Evolutionary conservation across 2,113 vertebrate genomes (phyloP).

Genomic region (Cnemophilus loriae): DNA sequence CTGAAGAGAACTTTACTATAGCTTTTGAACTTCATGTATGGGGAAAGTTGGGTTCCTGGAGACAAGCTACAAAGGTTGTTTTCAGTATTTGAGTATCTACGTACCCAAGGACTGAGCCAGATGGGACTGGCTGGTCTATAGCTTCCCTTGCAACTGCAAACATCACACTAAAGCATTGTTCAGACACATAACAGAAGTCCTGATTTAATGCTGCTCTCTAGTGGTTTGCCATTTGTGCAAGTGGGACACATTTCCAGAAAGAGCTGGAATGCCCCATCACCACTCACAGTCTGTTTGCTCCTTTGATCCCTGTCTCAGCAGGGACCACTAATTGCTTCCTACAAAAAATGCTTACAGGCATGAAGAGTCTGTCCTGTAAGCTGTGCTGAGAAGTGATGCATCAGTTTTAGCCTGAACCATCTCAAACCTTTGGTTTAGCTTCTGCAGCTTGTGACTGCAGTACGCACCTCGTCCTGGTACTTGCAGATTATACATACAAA

Average conservation of each 20-base stretch:
- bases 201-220: constrained; percentile 48
- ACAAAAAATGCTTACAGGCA: neutral
- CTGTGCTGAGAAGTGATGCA: neutral
- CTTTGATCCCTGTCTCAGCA: neutral
- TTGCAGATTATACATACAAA: neutral
- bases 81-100: neutral
- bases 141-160: neutral
- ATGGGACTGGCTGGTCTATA: neutral
- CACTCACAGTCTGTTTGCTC: neutral
- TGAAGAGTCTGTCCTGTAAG: neutral
- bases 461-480: neutral
- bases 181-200: neutral
- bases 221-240: neutral
- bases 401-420: neutral
- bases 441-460: neutral
- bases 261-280: too few species aligned
- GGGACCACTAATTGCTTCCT: neutral
- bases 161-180: neutral
- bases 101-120: neutral
- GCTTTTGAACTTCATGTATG: neutral
- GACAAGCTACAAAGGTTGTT: neutral
- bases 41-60: neutral
- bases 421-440: neutral
- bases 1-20: neutral
- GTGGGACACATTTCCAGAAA: neutral